Evolutionary conservation across 2,797 vertebrate species (phyloP).

Genomic region (Anas georgica): DNA sequence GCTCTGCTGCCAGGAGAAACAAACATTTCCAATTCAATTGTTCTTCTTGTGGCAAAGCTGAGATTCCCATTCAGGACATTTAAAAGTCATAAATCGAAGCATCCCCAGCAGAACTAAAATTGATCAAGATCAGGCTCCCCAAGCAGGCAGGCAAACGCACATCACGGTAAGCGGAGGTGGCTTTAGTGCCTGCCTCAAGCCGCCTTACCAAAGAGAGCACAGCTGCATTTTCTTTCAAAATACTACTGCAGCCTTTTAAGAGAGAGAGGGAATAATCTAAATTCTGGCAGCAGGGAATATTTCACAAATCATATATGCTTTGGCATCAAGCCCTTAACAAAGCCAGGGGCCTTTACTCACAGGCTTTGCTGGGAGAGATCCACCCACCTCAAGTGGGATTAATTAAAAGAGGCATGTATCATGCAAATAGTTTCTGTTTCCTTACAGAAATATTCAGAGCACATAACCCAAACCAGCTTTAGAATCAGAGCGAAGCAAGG

Average conservation of each 20-base stretch:
- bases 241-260: constrained; percentile 39
- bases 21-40: constrained; percentile 54
- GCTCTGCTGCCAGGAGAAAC: constrained; percentile 41
- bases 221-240: constrained; percentile 56
- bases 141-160: neutral
- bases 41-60: constrained; percentile 52
- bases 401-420: constrained; percentile 69
- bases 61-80: constrained; percentile 45
- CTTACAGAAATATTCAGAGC: constrained; percentile 60
- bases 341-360: constrained; percentile 54
- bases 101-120: constrained; percentile 8
- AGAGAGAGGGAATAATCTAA: constrained; percentile 16
- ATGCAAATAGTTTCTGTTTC: constrained; percentile 65
- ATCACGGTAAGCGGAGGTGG: neutral
- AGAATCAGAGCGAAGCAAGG: constrained; percentile 48
- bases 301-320: constrained; percentile 64
- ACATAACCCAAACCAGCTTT: constrained; percentile 65
- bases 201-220: neutral
- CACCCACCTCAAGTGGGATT: constrained; percentile 72
- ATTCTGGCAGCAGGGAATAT: constrained; percentile 44
- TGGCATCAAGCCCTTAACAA: constrained; percentile 41
- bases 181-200: constrained; percentile 20
- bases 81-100: constrained; percentile 61
- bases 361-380: constrained; percentile 64
- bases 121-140: constrained; percentile 30